Evolutionary conservation across 2,797 vertebrate species (phyloP).

Genomic region (Sylvia borin): DNA sequence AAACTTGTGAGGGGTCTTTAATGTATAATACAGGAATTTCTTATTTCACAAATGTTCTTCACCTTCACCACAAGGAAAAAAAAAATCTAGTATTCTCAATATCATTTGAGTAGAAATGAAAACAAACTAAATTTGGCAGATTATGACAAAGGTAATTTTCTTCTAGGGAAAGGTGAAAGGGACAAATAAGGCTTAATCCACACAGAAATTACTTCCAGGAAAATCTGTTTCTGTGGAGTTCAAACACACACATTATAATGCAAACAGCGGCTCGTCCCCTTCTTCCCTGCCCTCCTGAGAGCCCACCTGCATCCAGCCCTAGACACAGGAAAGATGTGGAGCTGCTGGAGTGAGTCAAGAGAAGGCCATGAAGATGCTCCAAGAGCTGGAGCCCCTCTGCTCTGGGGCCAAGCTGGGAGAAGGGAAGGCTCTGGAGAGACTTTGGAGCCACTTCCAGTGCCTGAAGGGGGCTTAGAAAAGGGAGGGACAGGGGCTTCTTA

Average conservation of each 20-base stretch:
- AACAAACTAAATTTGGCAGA: not conserved
- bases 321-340: not conserved
- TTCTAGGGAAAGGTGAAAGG: not conserved
- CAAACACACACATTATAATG: not conserved
- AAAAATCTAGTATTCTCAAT: not conserved
- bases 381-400: not conserved
- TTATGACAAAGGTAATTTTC: not conserved
- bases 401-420: not conserved
- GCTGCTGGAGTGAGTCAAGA: not conserved
- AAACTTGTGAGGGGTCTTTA: not conserved
- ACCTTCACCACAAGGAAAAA: not conserved
- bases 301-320: not conserved
- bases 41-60: not conserved
- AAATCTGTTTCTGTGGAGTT: not conserved
- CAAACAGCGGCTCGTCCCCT: not conserved
- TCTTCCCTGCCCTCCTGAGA: not conserved
- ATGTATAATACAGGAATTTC: not conserved
- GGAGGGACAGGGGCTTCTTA: too few species aligned
- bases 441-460: not conserved
- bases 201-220: not conserved
- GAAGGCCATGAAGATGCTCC: not conserved
- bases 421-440: not conserved
- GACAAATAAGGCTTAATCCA: not conserved
- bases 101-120: not conserved
- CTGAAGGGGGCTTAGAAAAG: not conserved